phyloP scores from a whole-genome alignment of 2,113 vertebrate species.

The human region GRCh38 chr1:118769501-118770000 shows the following conservation, averaged over 20 bases:
- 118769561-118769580: no score
- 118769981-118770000: neutral
- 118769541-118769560: no score
- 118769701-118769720: no score
- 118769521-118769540: neutral
- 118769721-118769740: no score
- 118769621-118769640: no score
- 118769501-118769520: neutral
- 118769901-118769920: neutral
- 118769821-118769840: neutral
- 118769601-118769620: no score
- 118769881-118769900: neutral
- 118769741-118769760: no score
- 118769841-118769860: neutral
- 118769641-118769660: no score
- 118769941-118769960: neutral
- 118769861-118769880: neutral
- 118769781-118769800: neutral
- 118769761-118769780: no score
- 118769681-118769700: no score
- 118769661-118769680: no score
- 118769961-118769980: neutral
- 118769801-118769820: neutral
- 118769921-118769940: neutral
- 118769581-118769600: no score